A percentile compares a stretch with the other conserved stretches of the same genome.
These are phyloP conservation scores for Iselma pallidipennis DNA, from an alignment of 2,888 invertebrate genomes.

Conservation along the genomic window DNA sequence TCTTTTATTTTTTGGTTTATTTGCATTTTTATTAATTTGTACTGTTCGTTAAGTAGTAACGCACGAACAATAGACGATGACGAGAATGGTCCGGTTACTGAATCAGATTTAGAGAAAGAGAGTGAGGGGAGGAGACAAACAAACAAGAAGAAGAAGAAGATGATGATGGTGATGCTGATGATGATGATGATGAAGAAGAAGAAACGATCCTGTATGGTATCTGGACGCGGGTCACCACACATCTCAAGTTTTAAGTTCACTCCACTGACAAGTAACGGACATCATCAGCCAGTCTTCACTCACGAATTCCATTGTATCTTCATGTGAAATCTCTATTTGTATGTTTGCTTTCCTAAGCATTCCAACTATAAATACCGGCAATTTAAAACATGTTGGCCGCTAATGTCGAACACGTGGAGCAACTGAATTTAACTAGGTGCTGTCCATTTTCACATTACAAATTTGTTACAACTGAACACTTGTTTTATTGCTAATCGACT, in stretches of 20 bases:
- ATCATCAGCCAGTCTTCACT: constrained; percentile 48
- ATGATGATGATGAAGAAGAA: constrained; percentile 12
- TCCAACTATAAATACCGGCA: constrained; percentile 42
- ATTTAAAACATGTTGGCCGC: constrained; percentile 28
- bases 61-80: too few relatives aligned
- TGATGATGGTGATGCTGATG: too few relatives aligned
- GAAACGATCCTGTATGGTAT: constrained; percentile 21
- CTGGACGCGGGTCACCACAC: constrained; percentile 39
- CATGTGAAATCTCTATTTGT: constrained; percentile 53
- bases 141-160: not conserved
- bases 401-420: not conserved
- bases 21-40: too few relatives aligned
- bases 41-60: too few relatives aligned
- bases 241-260: constrained; percentile 34
- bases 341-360: constrained; percentile 49
- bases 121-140: not conserved
- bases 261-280: constrained; percentile 49
- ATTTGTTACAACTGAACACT: not conserved
- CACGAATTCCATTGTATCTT: constrained; percentile 55
- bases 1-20: too few relatives aligned
- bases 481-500: not conserved
- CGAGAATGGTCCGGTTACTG: constrained; percentile 1
- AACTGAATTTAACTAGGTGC: not conserved
- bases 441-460: not conserved
- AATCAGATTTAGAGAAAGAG: constrained; percentile 11